These are phyloP conservation scores for Noctua comes DNA, from an alignment of 2,888 invertebrate species.

Conservation along the genomic window DNA sequence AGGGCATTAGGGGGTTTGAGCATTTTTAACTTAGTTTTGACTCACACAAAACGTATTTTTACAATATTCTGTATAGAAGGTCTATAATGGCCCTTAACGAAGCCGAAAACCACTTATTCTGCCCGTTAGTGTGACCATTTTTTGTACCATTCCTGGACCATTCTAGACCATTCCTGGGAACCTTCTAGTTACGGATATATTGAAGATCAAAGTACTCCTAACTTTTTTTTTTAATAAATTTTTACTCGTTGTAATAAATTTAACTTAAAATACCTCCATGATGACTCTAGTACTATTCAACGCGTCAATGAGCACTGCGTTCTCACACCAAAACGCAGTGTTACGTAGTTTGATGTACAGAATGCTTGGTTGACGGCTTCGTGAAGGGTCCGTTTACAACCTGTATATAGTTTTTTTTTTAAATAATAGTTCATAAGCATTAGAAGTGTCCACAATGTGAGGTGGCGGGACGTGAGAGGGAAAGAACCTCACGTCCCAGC, in stretches of 20 bases:
- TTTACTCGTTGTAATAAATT: not conserved
- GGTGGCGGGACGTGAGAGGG: no score
- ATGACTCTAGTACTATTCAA: not conserved
- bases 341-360: not conserved
- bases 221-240: not conserved
- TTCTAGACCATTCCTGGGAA: not conserved
- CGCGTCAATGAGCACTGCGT: not conserved
- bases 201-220: not conserved
- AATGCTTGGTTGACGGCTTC: not conserved
- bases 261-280: not conserved
- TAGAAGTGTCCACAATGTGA: no score
- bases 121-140: not conserved
- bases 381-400: not conserved
- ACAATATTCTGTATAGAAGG: not conserved
- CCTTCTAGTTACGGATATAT: not conserved
- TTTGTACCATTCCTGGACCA: not conserved
- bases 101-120: not conserved
- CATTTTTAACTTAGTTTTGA: not conserved
- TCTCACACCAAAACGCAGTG: not conserved
- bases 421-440: no score
- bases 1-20: not conserved
- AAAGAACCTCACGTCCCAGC: no score
- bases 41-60: not conserved
- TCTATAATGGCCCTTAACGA: not conserved
- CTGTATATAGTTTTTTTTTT: not conserved